Evolutionary conservation across 2,888 invertebrate genomes (phyloP).

Genomic region (Chrysotoxum bicinctum): DNA sequence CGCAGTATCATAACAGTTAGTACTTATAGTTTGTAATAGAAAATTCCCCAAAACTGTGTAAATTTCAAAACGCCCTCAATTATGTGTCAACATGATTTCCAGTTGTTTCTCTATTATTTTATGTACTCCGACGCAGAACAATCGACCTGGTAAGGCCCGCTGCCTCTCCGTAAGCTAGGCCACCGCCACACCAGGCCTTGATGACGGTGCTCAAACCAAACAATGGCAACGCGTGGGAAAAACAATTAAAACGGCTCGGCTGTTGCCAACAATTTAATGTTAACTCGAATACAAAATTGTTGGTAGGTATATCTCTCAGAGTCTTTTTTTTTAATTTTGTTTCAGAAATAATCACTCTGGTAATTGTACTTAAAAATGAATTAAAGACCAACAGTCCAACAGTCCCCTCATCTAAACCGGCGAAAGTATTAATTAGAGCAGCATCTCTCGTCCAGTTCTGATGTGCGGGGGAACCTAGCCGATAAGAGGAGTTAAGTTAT

Average conservation of each 20-base stretch:
- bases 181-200: not conserved
- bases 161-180: not conserved
- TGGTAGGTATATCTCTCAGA: conserved; percentile 31
- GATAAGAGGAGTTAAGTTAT: conserved; percentile 24
- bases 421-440: conserved; percentile 63
- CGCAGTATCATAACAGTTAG: conserved; percentile 21
- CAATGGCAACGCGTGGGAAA: conserved; percentile 71
- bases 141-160: not conserved
- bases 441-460: conserved; percentile 31
- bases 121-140: conserved; percentile 25
- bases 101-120: conserved; percentile 36
- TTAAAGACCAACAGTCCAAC: conserved; percentile 34
- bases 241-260: conserved; percentile 62
- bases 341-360: conserved; percentile 55
- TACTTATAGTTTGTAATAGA: conserved; percentile 48
- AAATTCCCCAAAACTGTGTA: conserved; percentile 64
- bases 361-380: conserved; percentile 70
- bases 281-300: conserved; percentile 65
- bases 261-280: conserved; percentile 62
- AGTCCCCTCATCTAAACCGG: not conserved
- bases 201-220: conserved; percentile 46
- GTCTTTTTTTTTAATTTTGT: conserved; percentile 32
- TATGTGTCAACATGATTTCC: conserved; percentile 72
- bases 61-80: conserved; percentile 72
- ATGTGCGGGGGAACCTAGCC: conserved; percentile 50